These are phyloP conservation scores for Rhopalosiphum nymphaeae DNA, from an alignment of 2,888 invertebrate genomes.

Conservation along the genomic window DNA sequence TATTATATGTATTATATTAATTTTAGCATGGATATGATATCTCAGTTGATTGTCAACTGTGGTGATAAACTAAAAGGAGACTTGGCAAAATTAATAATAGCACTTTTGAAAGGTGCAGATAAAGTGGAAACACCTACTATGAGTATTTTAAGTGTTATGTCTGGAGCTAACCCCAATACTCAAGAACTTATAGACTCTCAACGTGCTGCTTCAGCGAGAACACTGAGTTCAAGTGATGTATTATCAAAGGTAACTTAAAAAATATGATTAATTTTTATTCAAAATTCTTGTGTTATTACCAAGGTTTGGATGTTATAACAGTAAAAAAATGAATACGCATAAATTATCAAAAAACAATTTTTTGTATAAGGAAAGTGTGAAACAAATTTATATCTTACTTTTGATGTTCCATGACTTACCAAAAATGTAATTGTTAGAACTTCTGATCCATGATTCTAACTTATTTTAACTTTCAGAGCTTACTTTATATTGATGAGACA, in stretches of 20 bases:
- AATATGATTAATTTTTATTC: not conserved
- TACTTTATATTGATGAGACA: slow-evolving; percentile 75
- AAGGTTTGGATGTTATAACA: no score
- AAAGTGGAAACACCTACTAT: slow-evolving; percentile 84
- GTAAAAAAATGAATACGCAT: no score
- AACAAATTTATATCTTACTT: no score
- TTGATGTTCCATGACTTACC: no score
- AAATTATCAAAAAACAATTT: no score
- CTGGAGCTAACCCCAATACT: slow-evolving; percentile 47
- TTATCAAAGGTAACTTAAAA: slow-evolving; percentile 45
- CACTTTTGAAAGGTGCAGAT: slow-evolving; percentile 86
- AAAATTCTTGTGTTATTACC: not conserved
- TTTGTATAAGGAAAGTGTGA: no score
- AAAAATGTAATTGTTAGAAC: no score
- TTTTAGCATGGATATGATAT: slow-evolving; percentile 83
- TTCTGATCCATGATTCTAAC: no score
- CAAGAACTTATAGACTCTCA: slow-evolving; percentile 62
- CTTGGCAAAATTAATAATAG: slow-evolving; percentile 84
- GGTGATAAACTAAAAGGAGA: slow-evolving; percentile 85
- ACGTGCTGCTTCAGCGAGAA: slow-evolving; percentile 53
- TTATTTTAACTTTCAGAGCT: slow-evolving; percentile 65
- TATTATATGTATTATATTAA: not conserved
- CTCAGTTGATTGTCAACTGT: slow-evolving; percentile 86
- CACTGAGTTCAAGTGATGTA: slow-evolving; percentile 57
- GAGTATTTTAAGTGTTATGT: slow-evolving; percentile 53